phyloP scores from a whole-genome alignment of 2,888 invertebrate species.

The Euzophera pinguis region DNA sequence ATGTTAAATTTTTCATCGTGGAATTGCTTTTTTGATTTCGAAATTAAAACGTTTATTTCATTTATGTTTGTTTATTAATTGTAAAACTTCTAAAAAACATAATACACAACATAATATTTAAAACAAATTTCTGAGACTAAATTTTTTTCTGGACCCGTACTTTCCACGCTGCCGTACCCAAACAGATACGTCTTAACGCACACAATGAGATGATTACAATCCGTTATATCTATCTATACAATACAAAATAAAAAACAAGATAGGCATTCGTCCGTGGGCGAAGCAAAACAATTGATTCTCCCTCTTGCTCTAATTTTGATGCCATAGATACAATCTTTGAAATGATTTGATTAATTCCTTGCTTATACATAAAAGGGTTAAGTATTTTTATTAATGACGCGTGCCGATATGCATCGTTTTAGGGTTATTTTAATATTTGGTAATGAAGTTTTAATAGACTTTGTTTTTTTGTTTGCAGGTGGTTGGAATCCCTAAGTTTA shows the following conservation, averaged over 20 bases:
- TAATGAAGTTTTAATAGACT: constrained; percentile 64
- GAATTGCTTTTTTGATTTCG: too few species aligned
- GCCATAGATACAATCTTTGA: constrained; percentile 56
- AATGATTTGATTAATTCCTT: constrained; percentile 78
- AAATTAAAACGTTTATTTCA: too few species aligned
- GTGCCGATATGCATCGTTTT: constrained; percentile 71
- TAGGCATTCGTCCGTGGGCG: constrained; percentile 68
- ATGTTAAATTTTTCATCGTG: too few species aligned
- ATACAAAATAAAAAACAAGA: constrained; percentile 56
- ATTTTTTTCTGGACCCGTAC: constrained; percentile 24
- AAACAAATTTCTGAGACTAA: too few species aligned
- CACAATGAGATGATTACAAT: constrained; percentile 79
- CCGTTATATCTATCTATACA: constrained; percentile 71
- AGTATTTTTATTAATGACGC: constrained; percentile 73
- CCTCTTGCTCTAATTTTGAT: constrained; percentile 76
- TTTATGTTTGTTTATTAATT: too few species aligned
- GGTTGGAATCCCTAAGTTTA: constrained; percentile 13
- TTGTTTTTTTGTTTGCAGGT: constrained; percentile 31
- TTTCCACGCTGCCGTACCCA: constrained; percentile 37
- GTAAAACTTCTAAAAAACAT: too few species aligned
- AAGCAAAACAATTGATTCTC: constrained; percentile 73
- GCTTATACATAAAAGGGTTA: constrained; percentile 64
- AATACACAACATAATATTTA: too few species aligned
- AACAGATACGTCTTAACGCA: constrained; percentile 65
- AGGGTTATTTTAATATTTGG: constrained; percentile 61